Evolutionary conservation across 2,888 invertebrate species (phyloP).

Genomic region (Drosophila nr. fundita): DNA sequence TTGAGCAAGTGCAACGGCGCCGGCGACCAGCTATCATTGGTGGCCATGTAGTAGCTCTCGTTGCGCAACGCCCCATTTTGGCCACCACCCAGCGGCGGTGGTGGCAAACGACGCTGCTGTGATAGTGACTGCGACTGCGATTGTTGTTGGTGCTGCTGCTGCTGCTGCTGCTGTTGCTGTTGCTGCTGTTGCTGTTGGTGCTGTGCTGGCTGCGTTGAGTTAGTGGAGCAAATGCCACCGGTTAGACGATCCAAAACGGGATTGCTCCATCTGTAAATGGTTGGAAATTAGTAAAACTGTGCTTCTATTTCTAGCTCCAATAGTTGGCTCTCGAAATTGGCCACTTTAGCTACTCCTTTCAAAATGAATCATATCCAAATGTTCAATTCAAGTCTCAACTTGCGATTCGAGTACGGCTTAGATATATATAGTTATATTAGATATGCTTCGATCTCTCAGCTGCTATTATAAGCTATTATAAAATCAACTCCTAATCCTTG

Average conservation of each 20-base stretch:
- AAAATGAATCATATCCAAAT: not conserved
- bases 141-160: conserved; percentile 4
- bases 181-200: conserved; percentile 73
- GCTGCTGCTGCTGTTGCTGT: conserved; percentile 14
- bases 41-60: conserved; percentile 96
- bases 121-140: conserved; percentile 23
- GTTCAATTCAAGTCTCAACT: not conserved
- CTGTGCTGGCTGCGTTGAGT: conserved; percentile 78
- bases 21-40: conserved; percentile 88
- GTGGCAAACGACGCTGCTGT: conserved; percentile 48
- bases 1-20: conserved; percentile 73
- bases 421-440: not conserved
- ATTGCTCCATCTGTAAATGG: conserved; percentile 87
- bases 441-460: not conserved
- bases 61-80: conserved; percentile 87
- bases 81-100: conserved; percentile 32
- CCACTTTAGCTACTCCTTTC: not conserved
- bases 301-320: not conserved
- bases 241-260: conserved; percentile 95
- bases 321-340: not conserved
- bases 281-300: not conserved
- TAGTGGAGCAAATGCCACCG: conserved; percentile 87
- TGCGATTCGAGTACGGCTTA: not conserved
- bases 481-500: not conserved
- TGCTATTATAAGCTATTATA: no score